A percentile compares a stretch with the other conserved stretches of the same genome.
These are phyloP conservation scores for Agrotis clavis DNA, from an alignment of 2,888 invertebrate genomes.

Conservation along the genomic window DNA sequence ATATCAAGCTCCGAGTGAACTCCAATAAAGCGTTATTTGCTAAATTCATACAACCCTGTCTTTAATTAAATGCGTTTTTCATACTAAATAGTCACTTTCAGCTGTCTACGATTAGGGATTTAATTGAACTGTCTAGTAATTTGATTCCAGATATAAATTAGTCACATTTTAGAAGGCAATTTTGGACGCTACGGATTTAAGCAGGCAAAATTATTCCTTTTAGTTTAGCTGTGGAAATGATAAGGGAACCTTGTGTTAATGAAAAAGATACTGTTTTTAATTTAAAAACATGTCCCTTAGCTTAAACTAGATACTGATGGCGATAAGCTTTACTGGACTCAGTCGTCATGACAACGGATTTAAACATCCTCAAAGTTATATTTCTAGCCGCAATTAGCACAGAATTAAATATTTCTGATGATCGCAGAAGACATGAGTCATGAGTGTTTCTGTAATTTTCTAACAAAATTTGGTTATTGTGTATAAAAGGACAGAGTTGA, in stretches of 20 bases:
- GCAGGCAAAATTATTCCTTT: conserved; percentile 12
- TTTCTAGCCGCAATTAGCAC: too few relatives aligned
- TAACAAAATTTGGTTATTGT: too few relatives aligned
- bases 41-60: conserved; percentile 67
- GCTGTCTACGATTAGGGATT: conserved; percentile 55
- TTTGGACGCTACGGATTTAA: conserved; percentile 32
- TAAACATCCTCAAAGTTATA: too few relatives aligned
- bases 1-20: conserved; percentile 51
- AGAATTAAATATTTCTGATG: too few relatives aligned
- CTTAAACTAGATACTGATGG: too few relatives aligned
- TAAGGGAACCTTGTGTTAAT: neutral
- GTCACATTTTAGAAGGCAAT: conserved; percentile 42
- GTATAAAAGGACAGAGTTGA: too few relatives aligned
- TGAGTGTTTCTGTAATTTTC: too few relatives aligned
- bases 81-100: conserved; percentile 63
- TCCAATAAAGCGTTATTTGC: conserved; percentile 68
- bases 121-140: conserved; percentile 58
- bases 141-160: conserved; percentile 53
- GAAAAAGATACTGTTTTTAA: too few relatives aligned
- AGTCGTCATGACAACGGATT: too few relatives aligned
- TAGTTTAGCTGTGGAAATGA: neutral
- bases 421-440: too few relatives aligned
- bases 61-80: conserved; percentile 75
- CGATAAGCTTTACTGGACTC: too few relatives aligned
- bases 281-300: too few relatives aligned